Conservation (phyloP, 2,888 invertebrate species). For the Resseliella maxima region DNA sequence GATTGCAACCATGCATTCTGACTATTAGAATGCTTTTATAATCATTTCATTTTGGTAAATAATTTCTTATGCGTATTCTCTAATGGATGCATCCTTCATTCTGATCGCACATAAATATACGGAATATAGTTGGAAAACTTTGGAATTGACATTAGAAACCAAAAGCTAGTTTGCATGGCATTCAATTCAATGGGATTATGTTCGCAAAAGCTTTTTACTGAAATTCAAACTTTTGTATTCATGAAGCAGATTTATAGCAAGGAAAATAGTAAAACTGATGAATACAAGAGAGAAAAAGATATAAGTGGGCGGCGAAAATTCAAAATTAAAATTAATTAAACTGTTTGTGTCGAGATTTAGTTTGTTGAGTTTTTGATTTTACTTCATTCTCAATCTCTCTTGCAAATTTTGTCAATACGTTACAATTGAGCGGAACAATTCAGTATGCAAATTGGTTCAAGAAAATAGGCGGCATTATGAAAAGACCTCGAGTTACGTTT, state of each 20-base stretch:
- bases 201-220: not conserved
- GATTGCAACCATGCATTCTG: not conserved
- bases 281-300: not conserved
- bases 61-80: not conserved
- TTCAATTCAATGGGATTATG: not conserved
- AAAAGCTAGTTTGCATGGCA: not conserved
- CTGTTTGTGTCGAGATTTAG: conserved; percentile 14
- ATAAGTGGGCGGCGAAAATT: not conserved
- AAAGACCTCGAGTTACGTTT: not conserved
- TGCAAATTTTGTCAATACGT: conserved; percentile 9
- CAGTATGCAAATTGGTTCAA: conserved; percentile 19
- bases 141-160: not conserved
- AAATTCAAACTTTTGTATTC: conserved; percentile 38
- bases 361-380: not conserved
- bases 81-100: not conserved
- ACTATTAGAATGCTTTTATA: not conserved
- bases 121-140: not conserved
- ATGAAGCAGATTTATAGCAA: not conserved
- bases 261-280: not conserved
- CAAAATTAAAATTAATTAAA: conserved; percentile 42
- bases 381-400: too few relatives aligned
- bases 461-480: not conserved
- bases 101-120: conserved; percentile 19
- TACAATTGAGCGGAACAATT: not conserved
- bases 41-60: conserved; percentile 34